phyloP scores from a whole-genome alignment of 2,888 invertebrate species.

The Thymelicus sylvestris region DNA sequence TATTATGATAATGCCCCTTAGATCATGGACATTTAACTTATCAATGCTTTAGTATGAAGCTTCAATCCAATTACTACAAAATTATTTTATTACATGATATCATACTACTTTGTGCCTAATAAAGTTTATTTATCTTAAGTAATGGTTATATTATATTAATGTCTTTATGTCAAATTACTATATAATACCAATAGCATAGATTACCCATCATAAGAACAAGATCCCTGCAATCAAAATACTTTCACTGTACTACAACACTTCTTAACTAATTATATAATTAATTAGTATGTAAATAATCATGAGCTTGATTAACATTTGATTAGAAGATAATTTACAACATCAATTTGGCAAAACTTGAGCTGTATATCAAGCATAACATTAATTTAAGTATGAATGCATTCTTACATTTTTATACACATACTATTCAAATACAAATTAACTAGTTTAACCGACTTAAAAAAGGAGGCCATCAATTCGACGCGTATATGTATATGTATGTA shows the following conservation, averaged over 20 bases:
- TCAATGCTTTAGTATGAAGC: neutral
- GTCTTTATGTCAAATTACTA: constrained; percentile 34
- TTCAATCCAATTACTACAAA: neutral
- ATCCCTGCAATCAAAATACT: constrained; percentile 29
- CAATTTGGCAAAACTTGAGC: constrained; percentile 82
- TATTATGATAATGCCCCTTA: neutral
- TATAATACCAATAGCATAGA: constrained; percentile 14
- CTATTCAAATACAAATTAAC: neutral
- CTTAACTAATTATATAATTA: neutral
- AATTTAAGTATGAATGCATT: constrained; percentile 3
- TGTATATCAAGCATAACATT: constrained; percentile 43
- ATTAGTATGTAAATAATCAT: constrained; percentile 5
- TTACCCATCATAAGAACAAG: constrained; percentile 24
- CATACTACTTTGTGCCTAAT: constrained; percentile 23
- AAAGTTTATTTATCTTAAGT: constrained; percentile 8
- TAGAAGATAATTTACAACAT: constrained; percentile 54
- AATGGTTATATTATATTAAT: constrained; percentile 31
- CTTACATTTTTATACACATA: neutral
- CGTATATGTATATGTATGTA: too few relatives aligned
- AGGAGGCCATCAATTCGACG: too few relatives aligned
- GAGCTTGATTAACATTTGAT: constrained; percentile 5
- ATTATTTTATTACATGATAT: constrained; percentile 2
- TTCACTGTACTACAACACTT: constrained; percentile 9
- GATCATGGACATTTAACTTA: neutral
- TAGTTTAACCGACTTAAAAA: too few relatives aligned